Evolutionary conservation across 2,113 vertebrate genomes (phyloP), one percentile per base, ranked within the genome.

Genomic region (Ameiurus melas): DNA sequence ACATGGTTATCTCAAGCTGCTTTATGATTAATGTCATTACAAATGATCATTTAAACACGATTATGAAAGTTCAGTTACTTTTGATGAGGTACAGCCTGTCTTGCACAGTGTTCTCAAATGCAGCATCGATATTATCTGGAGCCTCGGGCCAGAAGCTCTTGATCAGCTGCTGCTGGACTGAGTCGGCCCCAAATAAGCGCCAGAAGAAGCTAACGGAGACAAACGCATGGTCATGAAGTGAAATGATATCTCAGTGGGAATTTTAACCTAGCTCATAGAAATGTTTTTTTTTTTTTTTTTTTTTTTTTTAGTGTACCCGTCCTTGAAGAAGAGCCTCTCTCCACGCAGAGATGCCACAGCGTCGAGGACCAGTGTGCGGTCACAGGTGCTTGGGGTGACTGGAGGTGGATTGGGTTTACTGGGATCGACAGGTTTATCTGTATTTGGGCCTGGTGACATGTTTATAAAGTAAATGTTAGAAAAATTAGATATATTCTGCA

Each of bases 301-400:
- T 25, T 13, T 14, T 1, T 43, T 43, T 43, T 43, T 43, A 43
- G 2, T 6, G 91, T 97, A 99, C 98, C 93, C 96, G 95, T 91
- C 95, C 93, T 97, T 98, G 93, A 99, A 98, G 94, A 99, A 97
- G 30, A 97, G 2, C 73, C 91, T 93, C 92, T 97, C 98, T 94
- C 98, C 97, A 53, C 97, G 94, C 8, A 98, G 88, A 0, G 93
- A 96, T 81, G 96, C 86, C 2, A 96, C 92, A 25, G 97, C 96
- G 77, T 98, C 97, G 90, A 98, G 94, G 0, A 95, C 95, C 92
- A 98, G 88, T 0, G 87, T 93, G 25, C 96, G 94, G 73, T 97
- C 96, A 86, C 98, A 99, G 79, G 92, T 84, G n/a, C 90, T 81
- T 25, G 98, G 97, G 20, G 97, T 97, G 81, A 83, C 1, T 51